Base-by-base conservation (phyloP, 2,888 invertebrate genomes). In the Mechanitis messenoides region DNA sequence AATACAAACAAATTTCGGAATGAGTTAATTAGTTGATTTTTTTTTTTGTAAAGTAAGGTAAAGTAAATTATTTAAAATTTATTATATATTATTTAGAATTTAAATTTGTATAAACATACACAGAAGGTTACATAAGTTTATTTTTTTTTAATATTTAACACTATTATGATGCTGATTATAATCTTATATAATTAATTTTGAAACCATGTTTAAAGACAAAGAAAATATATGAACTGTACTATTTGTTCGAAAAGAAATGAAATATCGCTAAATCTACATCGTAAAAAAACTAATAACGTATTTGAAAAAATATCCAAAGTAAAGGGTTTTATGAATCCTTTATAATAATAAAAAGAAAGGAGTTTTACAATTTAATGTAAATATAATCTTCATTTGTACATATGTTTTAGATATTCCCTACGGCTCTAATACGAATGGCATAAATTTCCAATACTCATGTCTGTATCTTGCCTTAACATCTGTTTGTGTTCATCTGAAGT, bases 301-400 rank as follows among this genome's bases (percentile, higher is more conserved):
- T 50, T 50, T 50, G 47, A 47, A 47, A 6, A 50, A 50, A 31
- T 50, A 50, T 20, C 5, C 50, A 28, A 31, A 50, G 47, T 28
- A 20, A 50, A 50, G 3, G 28, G 46, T 46, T 7, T 31, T 0
- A 50, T 5, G 50, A 5, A 31, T 50, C 28, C 11, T 50, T 50
- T 50, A 31, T 11, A 50, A 50, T 31, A 31, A 50, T 9, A 9
- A 31, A 50, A 50, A 47, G 4, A 50, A 50, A 31, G 31, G 31
- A 28, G 6, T 50, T 50, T 31, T 31, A 31, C 7, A 31, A 31
- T n/a, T n/a, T 20, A n/a, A 47, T 47, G 47, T 47, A 28, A 50
- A 50, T 50, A 50, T 47, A 3, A 47, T 47, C 6, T n/a, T 2
- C 47, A 50, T 50, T 11, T 50, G 11, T 31, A 20, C 20, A 20